Evolutionary conservation across 2,888 invertebrate genomes (phyloP), one percentile per base, ranked within the genome.

Genomic region (Cerceris rybyensis): DNA sequence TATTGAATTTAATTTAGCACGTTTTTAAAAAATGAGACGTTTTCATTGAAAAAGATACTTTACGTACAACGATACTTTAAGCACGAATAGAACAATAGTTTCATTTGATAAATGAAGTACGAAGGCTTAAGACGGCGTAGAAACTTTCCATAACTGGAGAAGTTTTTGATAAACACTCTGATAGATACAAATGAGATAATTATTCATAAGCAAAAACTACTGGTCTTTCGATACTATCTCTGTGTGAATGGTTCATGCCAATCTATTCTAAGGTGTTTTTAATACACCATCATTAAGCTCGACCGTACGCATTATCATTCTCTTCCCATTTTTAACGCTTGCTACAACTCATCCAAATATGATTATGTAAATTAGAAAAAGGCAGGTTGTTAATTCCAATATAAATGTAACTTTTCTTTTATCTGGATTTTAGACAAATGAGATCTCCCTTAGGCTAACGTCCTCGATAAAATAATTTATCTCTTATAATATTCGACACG

Each of bases 321-420:
- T 28, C 46, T 46, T 50, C 50, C 50, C 13, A 13, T 39, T 49
- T 57, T 49, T 46, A 28, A 17, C 9, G 13, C 11, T 28, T 57
- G 28, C 46, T 39, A 43, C 8, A 7, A n/a, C n/a, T 17, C 8
- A 17, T 0, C 6, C 9, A 16, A 41, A 13, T 42, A 16, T 42
- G 75, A n/a, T 64, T 76, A 76, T 68, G 64, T 28, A 76, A 76
- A 76, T 74, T 68, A 61, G 39, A 69, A 69, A 42, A 17, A 6
- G 46, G 55, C 41, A 50, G 50, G 43, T 75, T 17, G 52, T 43
- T 61, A 57, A 50, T 52, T 8, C 42, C 17, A 4, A 28, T 28
- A 28, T 28, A 28, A 28, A 28, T 28, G 28, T 28, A 28, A 28
- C 28, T 28, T 28, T 28, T 28, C 1, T 2, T 28, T 28, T 28